Evolutionary conservation across 2,888 invertebrate species (phyloP).

Genomic region (Synanthedon formicaeformis): DNA sequence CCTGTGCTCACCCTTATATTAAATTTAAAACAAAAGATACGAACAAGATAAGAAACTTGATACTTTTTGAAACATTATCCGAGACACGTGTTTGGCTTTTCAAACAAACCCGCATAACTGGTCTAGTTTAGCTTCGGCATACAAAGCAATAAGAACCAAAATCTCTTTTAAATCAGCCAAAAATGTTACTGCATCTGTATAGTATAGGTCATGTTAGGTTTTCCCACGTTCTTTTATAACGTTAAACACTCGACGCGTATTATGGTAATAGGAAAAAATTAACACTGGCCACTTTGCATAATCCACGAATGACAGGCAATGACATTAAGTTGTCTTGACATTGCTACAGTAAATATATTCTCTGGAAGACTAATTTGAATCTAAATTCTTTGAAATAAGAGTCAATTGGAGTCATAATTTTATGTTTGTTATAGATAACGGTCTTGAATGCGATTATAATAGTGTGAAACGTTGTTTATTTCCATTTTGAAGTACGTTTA

Average conservation of each 20-base stretch:
- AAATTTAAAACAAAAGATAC: constrained; percentile 19
- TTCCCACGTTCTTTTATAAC: constrained; percentile 56
- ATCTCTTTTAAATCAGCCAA: background rate
- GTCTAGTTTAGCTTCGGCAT: too few species aligned
- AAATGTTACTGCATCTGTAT: background rate
- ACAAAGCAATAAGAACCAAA: background rate
- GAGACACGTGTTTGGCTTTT: constrained; percentile 11
- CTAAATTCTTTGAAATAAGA: constrained; percentile 11
- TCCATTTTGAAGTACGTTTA: constrained; percentile 15
- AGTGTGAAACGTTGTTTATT: constrained; percentile 20
- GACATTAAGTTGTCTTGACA: constrained; percentile 50
- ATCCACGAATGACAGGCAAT: constrained; percentile 42
- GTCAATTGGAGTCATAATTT: constrained; percentile 1
- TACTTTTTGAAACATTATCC: constrained; percentile 35
- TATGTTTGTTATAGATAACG: constrained; percentile 24
- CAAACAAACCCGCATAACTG: constrained; percentile 6
- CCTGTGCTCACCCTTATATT: background rate
- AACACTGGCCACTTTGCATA: constrained; percentile 54
- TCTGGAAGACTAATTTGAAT: constrained; percentile 5
- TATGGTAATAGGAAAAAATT: constrained; percentile 55
- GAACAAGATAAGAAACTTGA: constrained; percentile 25
- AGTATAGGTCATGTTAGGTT: constrained; percentile 25
- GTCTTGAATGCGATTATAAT: constrained; percentile 34
- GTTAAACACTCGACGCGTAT: constrained; percentile 44
- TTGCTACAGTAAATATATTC: constrained; percentile 15